Base-by-base conservation (phyloP, 2,888 invertebrate species). In the Yponomeuta cagnagella region DNA sequence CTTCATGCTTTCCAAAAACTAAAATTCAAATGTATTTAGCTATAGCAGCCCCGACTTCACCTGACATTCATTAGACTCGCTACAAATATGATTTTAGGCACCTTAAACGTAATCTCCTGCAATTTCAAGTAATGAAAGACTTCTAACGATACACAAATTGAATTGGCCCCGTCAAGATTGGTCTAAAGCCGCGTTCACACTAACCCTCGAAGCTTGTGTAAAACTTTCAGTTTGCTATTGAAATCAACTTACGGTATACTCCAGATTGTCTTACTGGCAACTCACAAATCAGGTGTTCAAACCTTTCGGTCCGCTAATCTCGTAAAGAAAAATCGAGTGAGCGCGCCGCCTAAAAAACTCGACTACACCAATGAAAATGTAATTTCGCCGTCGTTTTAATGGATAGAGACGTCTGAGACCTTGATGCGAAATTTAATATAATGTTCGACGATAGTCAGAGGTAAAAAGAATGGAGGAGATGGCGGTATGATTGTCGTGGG, bases 391-490 rank as follows among this genome's bases (percentile, higher is more conserved):
- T 82, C 84, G 79, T 76, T 78, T 78, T 87, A 88, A 89, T 87
- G 81, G 86, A 89, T 89, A 82, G 85, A 78, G 82, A 79, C 78
- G 85, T 81, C 86, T 83, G 80, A 81, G 82, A 83, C 76, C 76
- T 81, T 78, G 80, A 76, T 83, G 84, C 75, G 82, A 85, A 89
- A 88, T 87, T 85, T 88, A 87, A 90, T 89, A 89, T 88, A 80
- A 84, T 85, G 81, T 84, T 82, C 83, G 78, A 77, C 82, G 79
- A 77, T 83, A 80, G 52, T 80, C 79, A 73, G 75, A 83, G 82
- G 81, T 81, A 80, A 77, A 79, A 77, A 76, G 77, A 79, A 78
- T 78, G 77, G 75, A 78, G 77, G 76, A 79, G 77, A 76, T 73
- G 75, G 74, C 64, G 74, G 79, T 81, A 80, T 80, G 80, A 88